These are phyloP conservation scores for Ganaspis brasiliensis DNA, from an alignment of 2,888 invertebrate genomes.

Conservation along the genomic window DNA sequence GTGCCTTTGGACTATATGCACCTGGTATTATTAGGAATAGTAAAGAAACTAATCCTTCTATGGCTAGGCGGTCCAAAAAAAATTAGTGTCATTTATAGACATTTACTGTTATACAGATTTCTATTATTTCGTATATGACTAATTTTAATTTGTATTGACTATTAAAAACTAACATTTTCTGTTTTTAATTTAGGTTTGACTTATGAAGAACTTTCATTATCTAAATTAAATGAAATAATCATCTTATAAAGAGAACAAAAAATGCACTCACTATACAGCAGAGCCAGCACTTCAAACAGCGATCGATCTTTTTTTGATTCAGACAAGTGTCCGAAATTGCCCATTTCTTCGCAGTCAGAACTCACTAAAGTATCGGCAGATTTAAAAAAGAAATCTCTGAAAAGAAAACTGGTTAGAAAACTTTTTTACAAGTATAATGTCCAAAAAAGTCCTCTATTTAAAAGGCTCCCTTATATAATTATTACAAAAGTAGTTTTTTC, in stretches of 20 bases:
- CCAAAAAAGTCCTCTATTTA: too few relatives aligned
- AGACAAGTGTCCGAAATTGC: neutral
- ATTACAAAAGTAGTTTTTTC: too few relatives aligned
- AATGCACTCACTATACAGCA: neutral
- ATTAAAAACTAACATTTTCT: neutral
- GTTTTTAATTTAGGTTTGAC: neutral
- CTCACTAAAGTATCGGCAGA: neutral
- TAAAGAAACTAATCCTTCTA: too few relatives aligned
- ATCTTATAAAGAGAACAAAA: neutral
- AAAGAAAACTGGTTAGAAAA: neutral
- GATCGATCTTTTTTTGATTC: neutral
- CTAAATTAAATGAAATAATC: neutral
- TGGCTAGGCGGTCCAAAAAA: too few relatives aligned
- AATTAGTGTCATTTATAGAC: too few relatives aligned
- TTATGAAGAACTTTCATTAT: constrained; percentile 5
- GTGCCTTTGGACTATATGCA: too few relatives aligned
- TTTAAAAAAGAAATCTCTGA: neutral
- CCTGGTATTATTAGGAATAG: too few relatives aligned
- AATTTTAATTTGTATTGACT: neutral
- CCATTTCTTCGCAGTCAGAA: neutral
- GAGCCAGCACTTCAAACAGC: neutral
- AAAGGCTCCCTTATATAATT: too few relatives aligned
- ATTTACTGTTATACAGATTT: too few relatives aligned
- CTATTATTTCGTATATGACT: neutral
- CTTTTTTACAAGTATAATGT: too few relatives aligned